Conservation (phyloP, 2,797 vertebrate genomes). For the Mormyrus proboscirostris region DNA sequence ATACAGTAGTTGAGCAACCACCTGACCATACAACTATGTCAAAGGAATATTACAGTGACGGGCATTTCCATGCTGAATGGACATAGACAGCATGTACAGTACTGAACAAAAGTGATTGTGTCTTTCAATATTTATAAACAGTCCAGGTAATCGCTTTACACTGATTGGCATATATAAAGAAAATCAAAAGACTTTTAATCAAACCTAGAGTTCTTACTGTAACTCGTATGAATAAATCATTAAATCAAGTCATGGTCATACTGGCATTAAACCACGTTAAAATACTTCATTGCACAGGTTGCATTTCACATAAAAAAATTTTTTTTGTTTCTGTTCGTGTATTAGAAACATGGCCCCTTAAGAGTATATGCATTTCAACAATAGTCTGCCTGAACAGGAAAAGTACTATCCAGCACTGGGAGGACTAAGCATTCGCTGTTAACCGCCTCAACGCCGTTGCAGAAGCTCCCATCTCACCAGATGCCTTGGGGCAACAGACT, state of each 20-base stretch:
- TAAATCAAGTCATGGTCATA: background rate
- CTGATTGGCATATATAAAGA: background rate
- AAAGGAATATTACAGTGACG: background rate
- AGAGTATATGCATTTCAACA: background rate
- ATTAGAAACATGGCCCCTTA: background rate
- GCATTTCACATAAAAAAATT: background rate
- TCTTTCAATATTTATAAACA: background rate
- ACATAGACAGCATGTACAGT: background rate
- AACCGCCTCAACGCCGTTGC: background rate
- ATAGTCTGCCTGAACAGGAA: background rate
- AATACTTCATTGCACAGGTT: background rate
- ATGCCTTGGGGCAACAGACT: background rate
- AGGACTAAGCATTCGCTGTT: background rate
- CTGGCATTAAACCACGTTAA: background rate
- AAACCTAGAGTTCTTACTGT: background rate
- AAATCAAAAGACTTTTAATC: background rate
- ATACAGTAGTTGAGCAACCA: slow-evolving; percentile 3
- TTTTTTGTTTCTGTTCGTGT: background rate
- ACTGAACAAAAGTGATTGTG: background rate
- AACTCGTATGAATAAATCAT: background rate
- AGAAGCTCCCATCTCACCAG: background rate
- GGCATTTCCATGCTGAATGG: background rate
- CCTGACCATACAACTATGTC: background rate
- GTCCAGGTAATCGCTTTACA: background rate
- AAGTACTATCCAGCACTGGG: background rate